A percentile compares a stretch with the other conserved stretches of the same genome.
Evolutionary conservation across 1,140 invertebrate species (phyloP).

Genomic region (Caenorhabditis latens): DNA sequence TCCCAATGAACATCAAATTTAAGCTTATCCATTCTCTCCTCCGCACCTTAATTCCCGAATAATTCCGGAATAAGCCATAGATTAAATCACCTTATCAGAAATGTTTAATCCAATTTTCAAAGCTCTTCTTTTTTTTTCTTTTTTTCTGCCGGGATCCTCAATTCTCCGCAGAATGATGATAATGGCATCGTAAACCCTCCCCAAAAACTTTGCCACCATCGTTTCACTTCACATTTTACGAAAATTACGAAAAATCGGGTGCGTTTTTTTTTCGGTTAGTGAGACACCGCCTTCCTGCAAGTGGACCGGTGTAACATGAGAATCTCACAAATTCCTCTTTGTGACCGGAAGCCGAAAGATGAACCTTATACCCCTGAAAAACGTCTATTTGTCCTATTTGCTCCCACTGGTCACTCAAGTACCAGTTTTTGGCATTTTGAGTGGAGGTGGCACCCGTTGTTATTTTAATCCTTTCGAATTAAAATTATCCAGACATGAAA

Average conservation of each 20-base stretch:
- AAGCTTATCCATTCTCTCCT: not conserved
- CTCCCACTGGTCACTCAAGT: slow-evolving; percentile 16
- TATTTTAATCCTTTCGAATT: not conserved
- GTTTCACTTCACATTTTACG: slow-evolving; percentile 8
- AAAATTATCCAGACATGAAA: not conserved
- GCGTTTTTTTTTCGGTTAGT: not conserved
- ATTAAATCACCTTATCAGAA: not conserved
- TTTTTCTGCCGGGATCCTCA: not conserved
- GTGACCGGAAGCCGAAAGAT: slow-evolving; percentile 52
- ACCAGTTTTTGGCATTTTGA: slow-evolving; percentile 35
- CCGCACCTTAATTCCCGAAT: not conserved
- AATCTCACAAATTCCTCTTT: slow-evolving; percentile 44
- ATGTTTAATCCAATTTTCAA: slow-evolving; percentile 40
- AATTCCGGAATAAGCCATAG: not conserved
- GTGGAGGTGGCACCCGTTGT: not conserved
- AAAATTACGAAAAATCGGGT: slow-evolving; percentile 31
- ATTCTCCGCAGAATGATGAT: slow-evolving; percentile 16
- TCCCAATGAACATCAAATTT: not conserved
- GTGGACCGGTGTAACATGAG: slow-evolving; percentile 52
- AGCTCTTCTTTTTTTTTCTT: not conserved
- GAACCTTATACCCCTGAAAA: not conserved
- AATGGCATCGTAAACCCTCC: slow-evolving; percentile 30
- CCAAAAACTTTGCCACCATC: not conserved
- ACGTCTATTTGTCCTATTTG: not conserved
- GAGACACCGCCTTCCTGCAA: not conserved